Base-by-base conservation (phyloP, 2,113 vertebrate genomes). In the Melanotaenia duboulayi region DNA sequence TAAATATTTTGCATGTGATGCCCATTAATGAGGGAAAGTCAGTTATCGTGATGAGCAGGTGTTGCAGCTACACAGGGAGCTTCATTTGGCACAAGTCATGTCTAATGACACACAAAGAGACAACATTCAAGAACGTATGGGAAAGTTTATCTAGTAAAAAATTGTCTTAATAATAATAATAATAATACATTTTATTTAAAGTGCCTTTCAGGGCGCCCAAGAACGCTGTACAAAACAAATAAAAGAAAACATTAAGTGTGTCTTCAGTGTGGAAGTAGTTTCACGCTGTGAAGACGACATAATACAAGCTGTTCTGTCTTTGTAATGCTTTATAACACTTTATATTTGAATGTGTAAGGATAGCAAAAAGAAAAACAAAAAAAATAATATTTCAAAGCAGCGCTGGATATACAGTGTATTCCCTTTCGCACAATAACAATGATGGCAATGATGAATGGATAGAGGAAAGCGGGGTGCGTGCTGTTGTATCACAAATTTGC, bases 21-120 rank as follows among this genome's bases (percentile, higher is more conserved):
- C 23, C 13, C 12, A 11, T 25, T 68, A 64, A 68, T 59, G 46
- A 73, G 50, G 24, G 24, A 39, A 23, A 12, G 63, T 17, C 63
- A 78, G 62, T 83, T 44, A 71, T 56, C 12, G 0, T 19, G 35
- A 52, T 40, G 42, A 65, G 60, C 76, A 85, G 75, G n/a, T 80
- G 83, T 71, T 62, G 32, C 0, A 16, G 37, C 7, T 24, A 14
- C 78, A 51, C 39, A 10, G 35, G 46, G 46, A 22, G 4, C 16
- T 65, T 86, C 0, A 4, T 78, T 66, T 19, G 40, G 39, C 62
- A 4, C 2, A 10, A 2, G 6, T 4, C 17, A 7, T 4, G 0
- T 58, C 20, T 8, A 16, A 64, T 74, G 48, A 70, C 23, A 58
- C 35, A 69, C 22, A 0, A 24, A 37, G 12, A 52, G 0, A 50